Conservation (phyloP, 2,888 invertebrate species). For the Odiellus spinosus region DNA sequence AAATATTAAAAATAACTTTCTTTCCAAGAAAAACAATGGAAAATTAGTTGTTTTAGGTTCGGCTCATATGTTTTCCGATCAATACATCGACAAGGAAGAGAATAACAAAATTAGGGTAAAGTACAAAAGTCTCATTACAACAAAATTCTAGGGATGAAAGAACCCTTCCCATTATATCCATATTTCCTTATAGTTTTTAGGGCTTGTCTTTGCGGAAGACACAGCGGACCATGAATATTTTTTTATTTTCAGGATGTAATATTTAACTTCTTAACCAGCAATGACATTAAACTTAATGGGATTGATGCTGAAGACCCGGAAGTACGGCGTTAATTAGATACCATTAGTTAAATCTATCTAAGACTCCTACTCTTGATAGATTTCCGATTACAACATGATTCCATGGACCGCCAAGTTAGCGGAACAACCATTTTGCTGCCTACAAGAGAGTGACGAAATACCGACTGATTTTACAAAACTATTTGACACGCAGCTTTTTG, state of each 20-base stretch:
- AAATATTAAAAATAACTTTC: neutral
- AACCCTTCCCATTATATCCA: too few relatives aligned
- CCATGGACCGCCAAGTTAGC: constrained; percentile 71
- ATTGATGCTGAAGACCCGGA: constrained; percentile 89
- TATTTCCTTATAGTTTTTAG: too few relatives aligned
- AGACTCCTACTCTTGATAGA: constrained; percentile 36
- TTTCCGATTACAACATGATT: constrained; percentile 77
- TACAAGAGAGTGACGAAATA: constrained; percentile 50
- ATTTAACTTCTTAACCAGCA: constrained; percentile 56
- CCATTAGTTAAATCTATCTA: neutral
- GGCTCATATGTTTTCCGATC: constrained; percentile 76
- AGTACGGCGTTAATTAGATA: constrained; percentile 41
- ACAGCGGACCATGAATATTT: too few relatives aligned
- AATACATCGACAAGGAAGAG: constrained; percentile 82
- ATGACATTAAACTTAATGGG: constrained; percentile 50
- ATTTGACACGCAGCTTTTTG: constrained; percentile 36
- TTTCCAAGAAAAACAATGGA: constrained; percentile 37
- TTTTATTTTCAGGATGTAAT: constrained; percentile 51
- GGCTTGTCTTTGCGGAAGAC: too few relatives aligned
- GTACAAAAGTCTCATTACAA: too few relatives aligned
- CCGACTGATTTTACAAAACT: constrained; percentile 59
- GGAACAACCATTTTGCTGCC: constrained; percentile 59
- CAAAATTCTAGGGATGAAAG: too few relatives aligned
- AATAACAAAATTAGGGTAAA: constrained; percentile 61
- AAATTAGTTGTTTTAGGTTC: constrained; percentile 81